Evolutionary conservation across 2,113 vertebrate genomes (phyloP).

Genomic region (Budorcas taxicolor): DNA sequence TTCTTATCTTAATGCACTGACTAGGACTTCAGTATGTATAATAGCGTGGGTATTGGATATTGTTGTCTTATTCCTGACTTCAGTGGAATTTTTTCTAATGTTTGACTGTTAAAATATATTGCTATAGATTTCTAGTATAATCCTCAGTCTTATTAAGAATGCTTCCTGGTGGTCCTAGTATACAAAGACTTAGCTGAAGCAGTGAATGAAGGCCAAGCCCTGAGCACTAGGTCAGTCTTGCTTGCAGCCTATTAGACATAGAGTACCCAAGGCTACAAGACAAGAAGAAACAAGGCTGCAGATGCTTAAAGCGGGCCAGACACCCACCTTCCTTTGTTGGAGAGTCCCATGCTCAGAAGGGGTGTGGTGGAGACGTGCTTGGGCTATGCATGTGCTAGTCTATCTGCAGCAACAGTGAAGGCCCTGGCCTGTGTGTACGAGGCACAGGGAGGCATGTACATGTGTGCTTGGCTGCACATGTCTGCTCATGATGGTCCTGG

Average conservation of each 20-base stretch:
- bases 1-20: not conserved
- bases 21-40: not conserved
- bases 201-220: not conserved
- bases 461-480: not conserved
- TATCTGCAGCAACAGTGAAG: not conserved
- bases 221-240: not conserved
- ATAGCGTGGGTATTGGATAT: not conserved
- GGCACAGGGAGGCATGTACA: not conserved
- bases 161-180: not conserved
- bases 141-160: not conserved
- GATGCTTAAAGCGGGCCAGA: not conserved
- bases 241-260: not conserved
- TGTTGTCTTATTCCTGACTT: not conserved
- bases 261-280: not conserved
- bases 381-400: not conserved
- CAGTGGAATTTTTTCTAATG: not conserved
- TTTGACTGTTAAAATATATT: conserved; percentile 30
- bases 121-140: not conserved
- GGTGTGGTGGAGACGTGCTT: not conserved
- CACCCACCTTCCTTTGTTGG: not conserved
- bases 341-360: not conserved
- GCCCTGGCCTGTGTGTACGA: not conserved
- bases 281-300: not conserved
- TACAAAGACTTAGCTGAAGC: not conserved
- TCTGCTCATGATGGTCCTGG: not conserved